Evolutionary conservation across 2,113 vertebrate species (phyloP).

Genomic region (Theristicus caerulescens): DNA sequence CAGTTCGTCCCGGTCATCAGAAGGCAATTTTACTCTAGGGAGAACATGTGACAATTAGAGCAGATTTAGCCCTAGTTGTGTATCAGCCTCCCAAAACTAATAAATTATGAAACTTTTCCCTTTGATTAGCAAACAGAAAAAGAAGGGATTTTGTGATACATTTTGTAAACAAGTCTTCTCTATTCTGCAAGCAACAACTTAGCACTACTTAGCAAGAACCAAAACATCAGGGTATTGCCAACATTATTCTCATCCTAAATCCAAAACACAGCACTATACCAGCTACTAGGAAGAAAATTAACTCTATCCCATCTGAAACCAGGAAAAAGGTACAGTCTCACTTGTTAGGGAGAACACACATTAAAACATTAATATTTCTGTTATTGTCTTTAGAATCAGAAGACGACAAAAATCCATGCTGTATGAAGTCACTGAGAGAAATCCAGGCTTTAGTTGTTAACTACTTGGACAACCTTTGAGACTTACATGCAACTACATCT

Average conservation of each 20-base stretch:
- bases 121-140: neutral
- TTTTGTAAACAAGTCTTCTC: neutral
- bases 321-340: neutral
- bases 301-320: no score
- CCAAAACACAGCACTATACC: no score
- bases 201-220: no score
- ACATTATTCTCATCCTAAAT: no score
- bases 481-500: neutral
- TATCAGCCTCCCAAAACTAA: constrained; percentile 86
- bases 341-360: neutral
- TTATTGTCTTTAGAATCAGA: neutral
- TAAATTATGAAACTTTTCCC: neutral
- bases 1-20: constrained; percentile 95
- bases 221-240: no score
- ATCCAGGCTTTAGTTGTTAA: neutral
- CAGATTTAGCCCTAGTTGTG: constrained; percentile 81
- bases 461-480: neutral
- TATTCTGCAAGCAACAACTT: neutral
- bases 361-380: neutral
- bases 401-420: neutral
- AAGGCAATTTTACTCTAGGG: constrained; percentile 90
- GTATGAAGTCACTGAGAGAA: neutral
- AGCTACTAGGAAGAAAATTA: no score
- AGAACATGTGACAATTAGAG: constrained; percentile 84
- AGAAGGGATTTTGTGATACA: neutral